Percentiles rank a stretch among this genome's conserved stretches.
Evolutionary conservation across 2,888 invertebrate genomes (phyloP).

Genomic region (Macaria liturata): DNA sequence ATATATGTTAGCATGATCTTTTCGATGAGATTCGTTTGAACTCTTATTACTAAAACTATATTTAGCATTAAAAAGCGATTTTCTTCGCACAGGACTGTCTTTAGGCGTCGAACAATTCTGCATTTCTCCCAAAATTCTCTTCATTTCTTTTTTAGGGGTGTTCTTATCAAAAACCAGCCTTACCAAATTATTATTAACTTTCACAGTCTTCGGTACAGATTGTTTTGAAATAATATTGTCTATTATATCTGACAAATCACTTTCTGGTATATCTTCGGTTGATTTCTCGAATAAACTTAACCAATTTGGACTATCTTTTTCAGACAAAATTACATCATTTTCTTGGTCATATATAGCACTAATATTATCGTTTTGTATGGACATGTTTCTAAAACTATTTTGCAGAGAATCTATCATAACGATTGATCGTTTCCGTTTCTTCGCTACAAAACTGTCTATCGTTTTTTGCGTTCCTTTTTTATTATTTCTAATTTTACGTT

Average conservation of each 20-base stretch:
- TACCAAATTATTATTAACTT: conserved; percentile 61
- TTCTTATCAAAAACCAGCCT: conserved; percentile 61
- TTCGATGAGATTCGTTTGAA: conserved; percentile 10
- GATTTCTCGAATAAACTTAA: conserved; percentile 55
- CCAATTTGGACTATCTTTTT: conserved; percentile 44
- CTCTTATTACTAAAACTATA: conserved; percentile 41
- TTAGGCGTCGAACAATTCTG: conserved; percentile 70
- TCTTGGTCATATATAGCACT: not conserved
- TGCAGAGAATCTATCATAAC: conserved; percentile 46
- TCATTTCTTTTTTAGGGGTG: conserved; percentile 51
- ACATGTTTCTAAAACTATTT: conserved; percentile 54
- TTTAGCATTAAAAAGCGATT: conserved; percentile 32
- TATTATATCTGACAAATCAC: conserved; percentile 66
- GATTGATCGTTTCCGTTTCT: conserved; percentile 56
- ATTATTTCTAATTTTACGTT: conserved; percentile 62
- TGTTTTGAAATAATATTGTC: conserved; percentile 64
- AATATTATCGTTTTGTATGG: conserved; percentile 38
- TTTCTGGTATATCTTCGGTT: conserved; percentile 47
- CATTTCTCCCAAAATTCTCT: conserved; percentile 47
- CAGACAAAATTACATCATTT: conserved; percentile 2
- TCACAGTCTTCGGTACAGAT: conserved; percentile 53
- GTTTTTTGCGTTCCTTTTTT: conserved; percentile 62
- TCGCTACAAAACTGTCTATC: conserved; percentile 65
- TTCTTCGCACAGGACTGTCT: conserved; percentile 49
- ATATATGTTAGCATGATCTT: no score